These are phyloP conservation scores for Cynodonichthys magdalenae DNA, from an alignment of 2,797 vertebrate species.

Conservation along the genomic window DNA sequence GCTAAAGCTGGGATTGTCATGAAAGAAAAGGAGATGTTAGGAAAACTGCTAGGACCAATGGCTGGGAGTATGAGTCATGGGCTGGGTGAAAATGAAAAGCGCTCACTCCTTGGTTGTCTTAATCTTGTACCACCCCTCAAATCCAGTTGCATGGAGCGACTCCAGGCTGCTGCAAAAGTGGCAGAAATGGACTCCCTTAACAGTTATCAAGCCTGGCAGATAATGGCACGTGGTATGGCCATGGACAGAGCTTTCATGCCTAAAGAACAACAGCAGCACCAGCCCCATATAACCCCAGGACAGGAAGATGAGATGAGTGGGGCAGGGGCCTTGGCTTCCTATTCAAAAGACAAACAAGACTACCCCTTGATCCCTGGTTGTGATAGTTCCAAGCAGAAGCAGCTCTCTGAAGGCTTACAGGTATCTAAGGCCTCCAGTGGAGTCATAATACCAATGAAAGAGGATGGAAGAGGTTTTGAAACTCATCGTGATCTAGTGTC, in stretches of 20 bases:
- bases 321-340: slow-evolving; percentile 84
- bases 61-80: slow-evolving; percentile 86
- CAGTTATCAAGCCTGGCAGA: slow-evolving; percentile 99
- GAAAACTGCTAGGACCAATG: slow-evolving; percentile 93
- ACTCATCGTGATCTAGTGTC: slow-evolving; percentile 91
- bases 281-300: slow-evolving; percentile 86
- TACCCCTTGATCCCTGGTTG: slow-evolving; percentile 88
- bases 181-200: slow-evolving; percentile 98
- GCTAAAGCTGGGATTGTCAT: slow-evolving; percentile 91
- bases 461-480: slow-evolving; percentile 88
- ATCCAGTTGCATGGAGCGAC: slow-evolving; percentile 97
- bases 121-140: slow-evolving; percentile 97
- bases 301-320: slow-evolving; percentile 91
- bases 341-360: slow-evolving; percentile 96
- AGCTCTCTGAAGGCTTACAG: slow-evolving; percentile 89
- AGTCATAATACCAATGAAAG: slow-evolving; percentile 88
- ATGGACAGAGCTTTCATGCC: slow-evolving; percentile 97
- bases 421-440: slow-evolving; percentile 87
- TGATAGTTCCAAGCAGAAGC: slow-evolving; percentile 94
- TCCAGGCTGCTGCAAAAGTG: slow-evolving; percentile 96
- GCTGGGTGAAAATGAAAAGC: slow-evolving; percentile 93
- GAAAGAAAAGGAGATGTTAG: slow-evolving; percentile 97
- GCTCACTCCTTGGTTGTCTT: slow-evolving; percentile 94
- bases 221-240: slow-evolving; percentile 97
- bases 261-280: slow-evolving; percentile 90